A percentile compares a stretch with the other conserved stretches of the same genome.
phyloP scores from a whole-genome alignment of 2,113 vertebrate genomes.

The Antennarius striatus region DNA sequence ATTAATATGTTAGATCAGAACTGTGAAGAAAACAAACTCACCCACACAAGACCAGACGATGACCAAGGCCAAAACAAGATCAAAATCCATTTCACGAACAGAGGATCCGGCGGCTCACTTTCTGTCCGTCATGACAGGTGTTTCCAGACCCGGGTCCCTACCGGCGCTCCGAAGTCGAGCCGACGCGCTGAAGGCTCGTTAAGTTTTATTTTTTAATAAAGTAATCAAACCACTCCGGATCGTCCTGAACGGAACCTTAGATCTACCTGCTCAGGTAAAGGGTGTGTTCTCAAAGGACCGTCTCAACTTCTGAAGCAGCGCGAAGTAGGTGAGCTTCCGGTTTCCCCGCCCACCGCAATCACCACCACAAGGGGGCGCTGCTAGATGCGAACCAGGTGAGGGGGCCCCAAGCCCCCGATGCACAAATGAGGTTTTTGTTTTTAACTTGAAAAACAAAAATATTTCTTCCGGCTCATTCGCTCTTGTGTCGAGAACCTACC shows the following conservation, averaged over 20 bases:
- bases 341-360: not conserved
- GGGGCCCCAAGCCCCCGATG: too few species aligned
- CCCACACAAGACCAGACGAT: not conserved
- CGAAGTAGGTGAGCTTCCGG: conserved; percentile 8
- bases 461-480: too few species aligned
- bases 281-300: not conserved
- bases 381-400: too few species aligned
- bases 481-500: too few species aligned
- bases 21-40: conserved; percentile 24
- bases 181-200: too few species aligned
- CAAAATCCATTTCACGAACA: conserved; percentile 11
- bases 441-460: too few species aligned
- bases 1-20: too few species aligned
- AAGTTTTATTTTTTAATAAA: too few species aligned
- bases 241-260: not conserved
- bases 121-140: not conserved
- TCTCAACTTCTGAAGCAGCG: too few species aligned
- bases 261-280: not conserved
- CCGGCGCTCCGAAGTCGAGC: too few species aligned
- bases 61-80: not conserved
- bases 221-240: not conserved
- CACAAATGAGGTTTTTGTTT: too few species aligned
- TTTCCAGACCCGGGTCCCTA: not conserved
- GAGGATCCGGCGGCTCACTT: not conserved
- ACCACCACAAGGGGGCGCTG: too few species aligned